phyloP scores from a whole-genome alignment of 2,888 invertebrate species.

The Catocala sponsa region DNA sequence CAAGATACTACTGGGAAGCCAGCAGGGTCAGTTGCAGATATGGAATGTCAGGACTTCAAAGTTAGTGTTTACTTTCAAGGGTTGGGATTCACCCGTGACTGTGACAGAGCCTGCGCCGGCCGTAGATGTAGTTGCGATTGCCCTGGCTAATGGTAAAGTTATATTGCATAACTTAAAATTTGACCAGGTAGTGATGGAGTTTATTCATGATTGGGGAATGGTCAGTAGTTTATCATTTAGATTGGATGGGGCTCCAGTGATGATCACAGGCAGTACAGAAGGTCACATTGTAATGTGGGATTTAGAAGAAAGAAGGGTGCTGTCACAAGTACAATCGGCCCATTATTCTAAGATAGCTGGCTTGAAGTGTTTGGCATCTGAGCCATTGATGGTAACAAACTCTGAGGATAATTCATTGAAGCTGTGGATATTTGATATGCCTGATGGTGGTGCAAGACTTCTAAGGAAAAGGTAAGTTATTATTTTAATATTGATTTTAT shows the following conservation, averaged over 20 bases:
- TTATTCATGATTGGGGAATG: constrained; percentile 97
- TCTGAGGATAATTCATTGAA: constrained; percentile 98
- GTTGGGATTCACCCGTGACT: constrained; percentile 91
- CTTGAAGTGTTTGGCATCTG: constrained; percentile 94
- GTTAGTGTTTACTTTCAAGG: constrained; percentile 92
- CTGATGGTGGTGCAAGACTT: constrained; percentile 96
- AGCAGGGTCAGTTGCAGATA: constrained; percentile 94
- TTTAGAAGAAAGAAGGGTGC: constrained; percentile 93
- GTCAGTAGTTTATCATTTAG: constrained; percentile 95
- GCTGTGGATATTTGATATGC: constrained; percentile 96
- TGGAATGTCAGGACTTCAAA: constrained; percentile 96
- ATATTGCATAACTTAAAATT: constrained; percentile 95
- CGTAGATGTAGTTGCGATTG: constrained; percentile 96
- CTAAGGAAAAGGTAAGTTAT: constrained; percentile 89
- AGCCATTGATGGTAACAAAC: constrained; percentile 96
- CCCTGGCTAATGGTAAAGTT: constrained; percentile 94
- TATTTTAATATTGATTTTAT: too few relatives aligned
- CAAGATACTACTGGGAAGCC: constrained; percentile 96
- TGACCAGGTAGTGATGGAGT: constrained; percentile 94
- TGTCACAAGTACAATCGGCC: constrained; percentile 93
- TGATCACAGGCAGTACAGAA: constrained; percentile 93
- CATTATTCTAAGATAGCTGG: constrained; percentile 94
- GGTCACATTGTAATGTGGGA: constrained; percentile 98
- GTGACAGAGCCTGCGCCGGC: constrained; percentile 96
- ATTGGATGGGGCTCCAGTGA: constrained; percentile 94